Evolutionary conservation across 2,888 invertebrate species (phyloP).

Genomic region (Drosophila anceps): DNA sequence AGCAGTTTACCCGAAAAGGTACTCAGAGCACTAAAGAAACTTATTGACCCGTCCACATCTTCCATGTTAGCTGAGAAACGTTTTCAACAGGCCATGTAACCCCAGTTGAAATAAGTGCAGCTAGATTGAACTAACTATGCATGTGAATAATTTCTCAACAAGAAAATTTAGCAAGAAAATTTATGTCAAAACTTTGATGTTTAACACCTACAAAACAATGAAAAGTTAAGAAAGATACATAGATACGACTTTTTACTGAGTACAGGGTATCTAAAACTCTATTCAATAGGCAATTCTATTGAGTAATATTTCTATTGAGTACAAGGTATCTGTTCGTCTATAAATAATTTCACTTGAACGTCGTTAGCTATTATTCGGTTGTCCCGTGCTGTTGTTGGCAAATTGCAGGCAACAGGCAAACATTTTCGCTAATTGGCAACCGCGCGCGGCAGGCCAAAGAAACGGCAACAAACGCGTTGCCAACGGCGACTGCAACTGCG

Average conservation of each 20-base stretch:
- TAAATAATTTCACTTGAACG: neutral
- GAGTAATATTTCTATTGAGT: neutral
- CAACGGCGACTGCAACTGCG: constrained; percentile 16
- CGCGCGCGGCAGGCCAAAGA: constrained; percentile 50
- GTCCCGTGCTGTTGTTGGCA: constrained; percentile 44
- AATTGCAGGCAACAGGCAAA: constrained; percentile 62
- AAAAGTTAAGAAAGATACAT: neutral
- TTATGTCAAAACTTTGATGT: neutral
- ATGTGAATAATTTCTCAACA: constrained; percentile 9
- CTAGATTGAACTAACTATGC: neutral
- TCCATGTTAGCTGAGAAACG: constrained; percentile 1
- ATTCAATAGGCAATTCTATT: no score
- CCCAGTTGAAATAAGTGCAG: neutral
- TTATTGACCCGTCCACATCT: neutral
- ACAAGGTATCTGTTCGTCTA: neutral
- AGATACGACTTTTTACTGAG: no score
- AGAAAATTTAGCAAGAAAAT: neutral
- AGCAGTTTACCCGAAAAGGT: constrained; percentile 27
- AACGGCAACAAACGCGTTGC: constrained; percentile 32
- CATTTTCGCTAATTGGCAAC: constrained; percentile 71
- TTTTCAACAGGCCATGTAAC: neutral
- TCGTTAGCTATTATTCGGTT: constrained; percentile 5
- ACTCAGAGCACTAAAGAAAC: constrained; percentile 21
- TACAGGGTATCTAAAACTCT: neutral
- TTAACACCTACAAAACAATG: no score